Evolutionary conservation across 2,113 vertebrate species (phyloP).

Genomic region (Sclerurus mexicanus): DNA sequence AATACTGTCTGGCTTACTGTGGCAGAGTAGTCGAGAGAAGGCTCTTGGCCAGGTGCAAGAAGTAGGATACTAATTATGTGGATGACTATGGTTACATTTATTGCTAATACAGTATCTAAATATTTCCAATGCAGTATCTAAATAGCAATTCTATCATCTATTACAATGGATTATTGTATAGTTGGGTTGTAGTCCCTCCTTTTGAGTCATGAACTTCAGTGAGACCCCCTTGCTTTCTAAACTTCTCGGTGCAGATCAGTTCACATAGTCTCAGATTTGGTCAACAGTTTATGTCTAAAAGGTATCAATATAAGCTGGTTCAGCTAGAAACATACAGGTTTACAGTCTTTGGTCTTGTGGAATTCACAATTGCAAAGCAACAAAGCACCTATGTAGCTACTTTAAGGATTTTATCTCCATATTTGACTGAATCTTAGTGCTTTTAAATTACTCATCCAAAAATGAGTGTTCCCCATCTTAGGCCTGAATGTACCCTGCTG

Average conservation of each 20-base stretch:
- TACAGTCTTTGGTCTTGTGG: neutral
- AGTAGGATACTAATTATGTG: neutral
- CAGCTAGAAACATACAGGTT: neutral
- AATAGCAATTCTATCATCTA: neutral
- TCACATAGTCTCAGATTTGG: neutral
- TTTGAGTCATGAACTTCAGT: neutral
- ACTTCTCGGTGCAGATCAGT: neutral
- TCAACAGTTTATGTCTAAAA: neutral
- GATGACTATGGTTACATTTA: neutral
- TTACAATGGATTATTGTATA: neutral
- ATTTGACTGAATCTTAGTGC: neutral
- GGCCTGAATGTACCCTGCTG: neutral
- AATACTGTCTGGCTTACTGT: neutral
- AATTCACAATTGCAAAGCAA: neutral
- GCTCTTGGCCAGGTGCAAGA: rapidly evolving
- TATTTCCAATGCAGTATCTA: neutral
- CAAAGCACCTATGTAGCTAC: neutral
- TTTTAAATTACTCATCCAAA: neutral
- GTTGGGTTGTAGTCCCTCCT: neutral
- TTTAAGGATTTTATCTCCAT: neutral
- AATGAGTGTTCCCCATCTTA: neutral
- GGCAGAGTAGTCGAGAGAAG: neutral
- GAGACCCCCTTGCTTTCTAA: neutral
- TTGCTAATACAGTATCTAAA: neutral
- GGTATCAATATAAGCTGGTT: neutral